Evolutionary conservation across 2,797 vertebrate species (phyloP).

Genomic region (Tenualosa ilisha): DNA sequence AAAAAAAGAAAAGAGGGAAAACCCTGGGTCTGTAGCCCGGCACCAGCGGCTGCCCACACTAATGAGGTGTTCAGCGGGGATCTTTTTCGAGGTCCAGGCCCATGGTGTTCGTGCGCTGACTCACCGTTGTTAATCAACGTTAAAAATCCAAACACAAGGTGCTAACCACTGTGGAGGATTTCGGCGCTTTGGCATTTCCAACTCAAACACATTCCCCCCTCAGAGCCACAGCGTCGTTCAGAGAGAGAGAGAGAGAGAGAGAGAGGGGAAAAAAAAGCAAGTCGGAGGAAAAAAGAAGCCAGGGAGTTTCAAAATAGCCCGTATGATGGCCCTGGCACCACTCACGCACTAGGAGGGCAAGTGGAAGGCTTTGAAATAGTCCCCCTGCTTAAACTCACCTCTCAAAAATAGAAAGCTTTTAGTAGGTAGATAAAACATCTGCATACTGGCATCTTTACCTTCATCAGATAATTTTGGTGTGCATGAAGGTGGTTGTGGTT

Average conservation of each 20-base stretch:
- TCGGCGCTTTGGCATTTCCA: constrained; percentile 2
- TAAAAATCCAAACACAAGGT: constrained; percentile 16
- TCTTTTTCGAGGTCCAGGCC: constrained; percentile 29
- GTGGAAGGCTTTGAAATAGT: constrained; percentile 1
- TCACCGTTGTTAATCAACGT: constrained; percentile 2
- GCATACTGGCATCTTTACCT: not conserved
- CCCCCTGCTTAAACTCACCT: not conserved
- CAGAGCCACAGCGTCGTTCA: not conserved
- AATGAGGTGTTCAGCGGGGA: constrained; percentile 55
- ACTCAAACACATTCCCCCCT: not conserved
- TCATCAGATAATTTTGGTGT: not conserved
- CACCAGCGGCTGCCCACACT: constrained; percentile 44
- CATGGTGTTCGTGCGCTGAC: not conserved
- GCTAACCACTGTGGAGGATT: constrained; percentile 8
- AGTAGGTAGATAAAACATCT: not conserved
- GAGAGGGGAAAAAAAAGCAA: not conserved
- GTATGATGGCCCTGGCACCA: not conserved
- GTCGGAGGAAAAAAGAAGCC: not conserved
- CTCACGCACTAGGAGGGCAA: not conserved
- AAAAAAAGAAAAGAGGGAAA: not conserved
- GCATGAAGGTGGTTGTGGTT: not conserved
- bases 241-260: not conserved
- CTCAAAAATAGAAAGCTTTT: no score
- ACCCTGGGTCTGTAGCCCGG: not conserved
- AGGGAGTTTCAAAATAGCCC: not conserved